Conservation (phyloP, 2,797 vertebrate species). For the Ibycter americanus region DNA sequence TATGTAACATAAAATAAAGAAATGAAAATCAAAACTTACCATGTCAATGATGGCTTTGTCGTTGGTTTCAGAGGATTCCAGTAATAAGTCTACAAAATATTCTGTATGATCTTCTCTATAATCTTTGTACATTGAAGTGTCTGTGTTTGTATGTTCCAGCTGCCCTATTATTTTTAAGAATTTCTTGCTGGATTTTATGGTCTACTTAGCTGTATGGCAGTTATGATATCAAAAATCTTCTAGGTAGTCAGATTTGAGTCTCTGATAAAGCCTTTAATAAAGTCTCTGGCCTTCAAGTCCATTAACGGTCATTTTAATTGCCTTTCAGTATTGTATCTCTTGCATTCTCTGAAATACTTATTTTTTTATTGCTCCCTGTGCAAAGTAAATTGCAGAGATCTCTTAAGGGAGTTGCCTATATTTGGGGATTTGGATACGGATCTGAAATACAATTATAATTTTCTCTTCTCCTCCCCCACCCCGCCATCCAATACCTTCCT, state of each 20-base stretch:
- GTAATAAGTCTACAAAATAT: neutral
- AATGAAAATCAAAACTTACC: neutral
- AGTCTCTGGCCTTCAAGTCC: neutral
- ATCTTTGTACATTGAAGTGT: neutral
- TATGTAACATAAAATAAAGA: neutral
- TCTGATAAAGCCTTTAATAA: neutral
- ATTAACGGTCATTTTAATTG: neutral
- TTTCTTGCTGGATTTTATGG: neutral
- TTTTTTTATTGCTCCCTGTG: neutral
- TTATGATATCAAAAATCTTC: neutral
- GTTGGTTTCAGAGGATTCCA: neutral
- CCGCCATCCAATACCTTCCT: neutral
- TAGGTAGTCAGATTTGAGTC: neutral
- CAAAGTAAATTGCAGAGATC: neutral
- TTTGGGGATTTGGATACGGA: neutral
- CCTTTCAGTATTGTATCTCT: neutral
- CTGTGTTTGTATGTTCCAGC: neutral
- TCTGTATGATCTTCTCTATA: neutral
- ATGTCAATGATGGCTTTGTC: neutral
- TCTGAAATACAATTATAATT: neutral
- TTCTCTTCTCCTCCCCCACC: neutral
- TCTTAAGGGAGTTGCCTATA: neutral
- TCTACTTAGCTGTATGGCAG: neutral
- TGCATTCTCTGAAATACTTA: neutral
- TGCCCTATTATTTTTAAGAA: neutral